A percentile compares a stretch with the other conserved stretches of the same genome.
Conservation (phyloP, 2,113 vertebrate species). For the Plotosus lineatus region DNA sequence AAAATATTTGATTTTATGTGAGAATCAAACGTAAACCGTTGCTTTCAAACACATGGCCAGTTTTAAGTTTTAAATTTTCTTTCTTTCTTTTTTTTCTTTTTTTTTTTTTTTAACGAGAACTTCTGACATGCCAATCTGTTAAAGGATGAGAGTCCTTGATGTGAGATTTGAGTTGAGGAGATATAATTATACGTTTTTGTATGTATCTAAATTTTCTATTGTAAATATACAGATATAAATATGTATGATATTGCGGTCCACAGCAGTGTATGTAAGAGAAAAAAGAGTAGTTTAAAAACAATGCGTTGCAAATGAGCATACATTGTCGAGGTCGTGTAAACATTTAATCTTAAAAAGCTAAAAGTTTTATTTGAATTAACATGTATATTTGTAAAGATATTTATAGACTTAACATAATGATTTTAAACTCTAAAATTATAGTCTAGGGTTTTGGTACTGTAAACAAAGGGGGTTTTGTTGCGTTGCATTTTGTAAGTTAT, state of each 20-base stretch:
- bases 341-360: constrained; percentile 77
- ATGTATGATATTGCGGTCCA: constrained; percentile 76
- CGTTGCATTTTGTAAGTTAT: constrained; percentile 87
- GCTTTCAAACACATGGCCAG: constrained; percentile 50
- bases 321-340: constrained; percentile 77
- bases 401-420: constrained; percentile 90
- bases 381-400: constrained; percentile 99
- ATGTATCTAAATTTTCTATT: constrained; percentile 76
- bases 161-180: constrained; percentile 44
- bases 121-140: constrained; percentile 29
- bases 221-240: constrained; percentile 88
- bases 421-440: constrained; percentile 76
- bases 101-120: constrained; percentile 36
- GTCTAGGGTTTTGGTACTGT: constrained; percentile 79
- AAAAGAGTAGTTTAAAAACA: constrained; percentile 62
- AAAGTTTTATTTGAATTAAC: constrained; percentile 85
- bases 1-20: neutral
- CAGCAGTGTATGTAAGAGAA: constrained; percentile 75
- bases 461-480: constrained; percentile 72
- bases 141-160: constrained; percentile 40
- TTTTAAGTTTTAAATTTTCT: constrained; percentile 17
- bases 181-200: constrained; percentile 64
- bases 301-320: constrained; percentile 80
- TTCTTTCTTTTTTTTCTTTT: neutral
- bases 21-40: constrained; percentile 30